A percentile compares a stretch with the other conserved stretches of the same genome.
Conservation (phyloP, 2,888 invertebrate species). For the Acheta domesticus region DNA sequence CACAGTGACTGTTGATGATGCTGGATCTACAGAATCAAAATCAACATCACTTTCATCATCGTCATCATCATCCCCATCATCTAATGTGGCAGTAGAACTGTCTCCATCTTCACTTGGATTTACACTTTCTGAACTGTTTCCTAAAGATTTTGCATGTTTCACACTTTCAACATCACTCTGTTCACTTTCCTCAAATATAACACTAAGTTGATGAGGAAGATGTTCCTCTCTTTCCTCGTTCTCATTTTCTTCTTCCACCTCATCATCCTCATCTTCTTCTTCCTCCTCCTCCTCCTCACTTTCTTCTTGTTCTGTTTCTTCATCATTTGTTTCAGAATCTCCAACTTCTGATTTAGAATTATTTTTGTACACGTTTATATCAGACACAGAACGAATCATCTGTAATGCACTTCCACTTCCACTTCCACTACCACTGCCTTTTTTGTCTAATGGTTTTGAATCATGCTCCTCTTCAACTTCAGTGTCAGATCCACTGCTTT, state of each 20-base stretch:
- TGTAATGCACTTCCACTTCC: constrained; percentile 43
- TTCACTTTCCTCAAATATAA: constrained; percentile 61
- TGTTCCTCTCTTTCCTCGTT: constrained; percentile 42
- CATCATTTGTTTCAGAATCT: constrained; percentile 38
- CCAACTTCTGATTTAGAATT: constrained; percentile 36
- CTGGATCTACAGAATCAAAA: constrained; percentile 43
- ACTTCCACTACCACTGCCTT: constrained; percentile 21
- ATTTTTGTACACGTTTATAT: constrained; percentile 50
- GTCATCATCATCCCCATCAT: constrained; percentile 40
- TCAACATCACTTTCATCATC: constrained; percentile 42
- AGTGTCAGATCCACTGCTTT: constrained; percentile 39
- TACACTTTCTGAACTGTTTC: constrained; percentile 20
- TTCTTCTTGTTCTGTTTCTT: constrained; percentile 41
- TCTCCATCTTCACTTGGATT: constrained; percentile 44
- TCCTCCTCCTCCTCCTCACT: constrained; percentile 42
- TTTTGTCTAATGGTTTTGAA: constrained; percentile 35
- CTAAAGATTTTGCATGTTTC: constrained; percentile 35
- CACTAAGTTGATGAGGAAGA: constrained; percentile 54
- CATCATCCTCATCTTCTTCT: constrained; percentile 43
- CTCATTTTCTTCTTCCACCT: constrained; percentile 40
- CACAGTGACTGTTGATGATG: constrained; percentile 53
- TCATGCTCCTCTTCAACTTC: constrained; percentile 43
- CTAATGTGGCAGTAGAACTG: constrained; percentile 44
- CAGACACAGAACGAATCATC: constrained; percentile 54
- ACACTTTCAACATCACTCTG: constrained; percentile 45